Evolutionary conservation across 2,113 vertebrate species (phyloP), one percentile per base, ranked within the genome.

Genomic region (Tragulus kanchil): DNA sequence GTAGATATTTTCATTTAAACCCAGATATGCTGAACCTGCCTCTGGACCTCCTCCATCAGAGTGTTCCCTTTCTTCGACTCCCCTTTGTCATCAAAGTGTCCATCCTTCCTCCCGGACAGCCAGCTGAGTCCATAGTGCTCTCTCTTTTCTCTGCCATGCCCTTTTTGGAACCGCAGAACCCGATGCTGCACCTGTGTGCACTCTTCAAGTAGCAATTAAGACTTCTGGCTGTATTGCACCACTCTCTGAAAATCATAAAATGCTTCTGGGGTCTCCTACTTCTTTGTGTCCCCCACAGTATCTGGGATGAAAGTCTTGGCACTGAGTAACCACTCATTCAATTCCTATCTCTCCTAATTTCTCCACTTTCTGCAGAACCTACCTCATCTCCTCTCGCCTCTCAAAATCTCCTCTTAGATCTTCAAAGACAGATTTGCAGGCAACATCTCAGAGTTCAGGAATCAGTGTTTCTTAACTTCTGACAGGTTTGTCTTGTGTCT

Each of bases 391-490:
- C 31, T 7, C n/a, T 21, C 14, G 23, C 14, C 6, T 42, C 17
- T 28, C 36, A 2, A 81, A 84, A 50, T 52, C 16, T 31, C 54
- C 23, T 16, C 59, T 89, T 61, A 67, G 14, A 54, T 45, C 13
- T 21, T 28, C 12, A 5, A 12, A 36, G 42, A 31, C 23, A n/a
- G 1, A 23, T 26, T 21, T 48, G 31, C 0, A 87, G 2, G 42
- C 50, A 69, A 36, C 23, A 58, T 14, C 75, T 45, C 42, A 26
- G 78, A 58, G 78, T 92, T 88, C 19, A 88, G 62, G 69, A 89
- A 78, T 64, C 71, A 92, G 19, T 42, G 28, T 26, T 87, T 93
- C 75, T 59, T 71, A 95, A 86, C 83, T n/a, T n/a, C n/a, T n/a
- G n/a, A n/a, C n/a, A n/a, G 52, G 6, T 67, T 83, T 31, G 50